These are phyloP conservation scores for Heliopora coerulea DNA, from an alignment of 92 coral and sea anemone species.

Conservation along the genomic window DNA sequence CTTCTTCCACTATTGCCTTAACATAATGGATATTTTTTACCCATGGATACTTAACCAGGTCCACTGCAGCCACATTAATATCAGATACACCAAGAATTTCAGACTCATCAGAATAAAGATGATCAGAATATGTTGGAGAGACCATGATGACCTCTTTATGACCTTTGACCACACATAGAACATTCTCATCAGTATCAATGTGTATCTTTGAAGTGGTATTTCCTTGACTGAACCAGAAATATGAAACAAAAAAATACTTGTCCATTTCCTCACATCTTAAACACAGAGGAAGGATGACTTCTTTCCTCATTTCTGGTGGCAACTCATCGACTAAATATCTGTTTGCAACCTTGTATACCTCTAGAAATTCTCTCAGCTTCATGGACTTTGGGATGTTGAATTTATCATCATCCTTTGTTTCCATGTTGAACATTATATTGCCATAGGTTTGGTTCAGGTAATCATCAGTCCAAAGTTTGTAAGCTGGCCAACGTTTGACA, in stretches of 20 bases:
- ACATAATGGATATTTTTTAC: slow-evolving; percentile 80
- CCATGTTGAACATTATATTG: slow-evolving; percentile 69
- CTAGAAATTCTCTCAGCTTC: slow-evolving; percentile 64
- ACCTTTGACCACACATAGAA: slow-evolving; percentile 83
- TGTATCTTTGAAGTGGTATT: slow-evolving; percentile 88
- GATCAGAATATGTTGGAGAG: slow-evolving; percentile 80
- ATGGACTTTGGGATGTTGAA: slow-evolving; percentile 68
- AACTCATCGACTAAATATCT: slow-evolving; percentile 92
- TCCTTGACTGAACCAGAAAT: slow-evolving; percentile 95
- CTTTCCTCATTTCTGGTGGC: slow-evolving; percentile 85
- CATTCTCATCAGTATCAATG: slow-evolving; percentile 91
- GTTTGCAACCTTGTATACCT: slow-evolving; percentile 61
- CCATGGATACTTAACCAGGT: slow-evolving; percentile 77
- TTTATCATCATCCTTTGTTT: slow-evolving; percentile 93
- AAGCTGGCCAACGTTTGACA: slow-evolving; percentile 97
- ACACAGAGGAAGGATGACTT: slow-evolving; percentile 76
- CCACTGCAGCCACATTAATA: slow-evolving; percentile 83
- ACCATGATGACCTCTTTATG: slow-evolving; percentile 79
- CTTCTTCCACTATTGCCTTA: slow-evolving; percentile 78
- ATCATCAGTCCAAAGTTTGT: slow-evolving; percentile 91
- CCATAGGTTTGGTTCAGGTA: slow-evolving; percentile 78
- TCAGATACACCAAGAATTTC: slow-evolving; percentile 77
- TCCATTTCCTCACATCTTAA: slow-evolving; percentile 95
- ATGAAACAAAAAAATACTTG: slow-evolving; percentile 89
- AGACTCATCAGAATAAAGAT: slow-evolving; percentile 74